phyloP scores from a whole-genome alignment of 2,113 vertebrate genomes.

The Oophaga pumilio region DNA sequence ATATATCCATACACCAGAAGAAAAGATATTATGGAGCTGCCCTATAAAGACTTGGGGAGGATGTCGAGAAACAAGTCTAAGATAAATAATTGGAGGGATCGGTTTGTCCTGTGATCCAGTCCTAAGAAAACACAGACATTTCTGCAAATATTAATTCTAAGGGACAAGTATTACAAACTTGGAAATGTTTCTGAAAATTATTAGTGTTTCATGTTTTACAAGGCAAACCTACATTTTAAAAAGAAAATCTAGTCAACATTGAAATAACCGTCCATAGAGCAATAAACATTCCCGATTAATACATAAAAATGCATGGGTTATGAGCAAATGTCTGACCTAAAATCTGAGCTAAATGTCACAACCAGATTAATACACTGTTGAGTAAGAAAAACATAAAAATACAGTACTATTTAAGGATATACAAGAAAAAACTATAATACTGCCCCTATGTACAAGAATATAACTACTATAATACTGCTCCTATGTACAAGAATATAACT shows the following conservation, averaged over 20 bases:
- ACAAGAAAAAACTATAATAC: not conserved
- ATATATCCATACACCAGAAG: not conserved
- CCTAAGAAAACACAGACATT: slow-evolving; percentile 20
- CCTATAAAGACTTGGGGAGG: not conserved
- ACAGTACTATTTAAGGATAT: no score
- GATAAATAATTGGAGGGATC: not conserved
- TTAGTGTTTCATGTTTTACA: not conserved
- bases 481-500: not conserved
- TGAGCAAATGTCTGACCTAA: not conserved
- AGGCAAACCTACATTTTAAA: not conserved
- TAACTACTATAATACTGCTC: not conserved
- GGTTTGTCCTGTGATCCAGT: not conserved
- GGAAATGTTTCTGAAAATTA: not conserved
- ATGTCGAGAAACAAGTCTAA: not conserved
- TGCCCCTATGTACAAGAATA: not conserved
- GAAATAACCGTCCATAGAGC: not conserved
- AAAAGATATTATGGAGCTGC: not conserved
- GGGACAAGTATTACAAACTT: not conserved
- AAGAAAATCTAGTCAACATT: not conserved
- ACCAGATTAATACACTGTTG: no score
- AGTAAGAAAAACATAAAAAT: no score
- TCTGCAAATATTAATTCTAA: not conserved
- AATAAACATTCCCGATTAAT: not conserved
- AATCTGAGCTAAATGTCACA: no score
- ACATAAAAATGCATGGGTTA: not conserved